phyloP scores from a whole-genome alignment of 2,113 vertebrate genomes.

The Struthidea cinerea region DNA sequence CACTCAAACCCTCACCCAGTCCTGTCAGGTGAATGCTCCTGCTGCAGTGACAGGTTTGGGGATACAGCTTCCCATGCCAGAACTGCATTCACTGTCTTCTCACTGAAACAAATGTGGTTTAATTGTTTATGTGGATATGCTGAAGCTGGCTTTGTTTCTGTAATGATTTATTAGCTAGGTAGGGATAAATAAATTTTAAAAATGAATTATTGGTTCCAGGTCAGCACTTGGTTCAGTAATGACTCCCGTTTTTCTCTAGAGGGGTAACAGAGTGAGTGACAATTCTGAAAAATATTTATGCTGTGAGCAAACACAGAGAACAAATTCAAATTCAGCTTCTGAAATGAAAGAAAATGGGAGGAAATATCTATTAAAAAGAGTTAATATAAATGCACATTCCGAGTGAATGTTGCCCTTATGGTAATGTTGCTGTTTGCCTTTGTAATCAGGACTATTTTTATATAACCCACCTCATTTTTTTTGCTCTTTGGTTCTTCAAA shows the following conservation, averaged over 20 bases:
- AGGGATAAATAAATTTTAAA: background rate
- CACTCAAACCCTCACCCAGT: background rate
- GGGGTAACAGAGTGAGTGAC: background rate
- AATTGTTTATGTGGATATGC: background rate
- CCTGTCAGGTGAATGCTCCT: background rate
- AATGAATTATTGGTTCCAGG: background rate
- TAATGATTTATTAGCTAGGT: background rate
- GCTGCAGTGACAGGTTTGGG: background rate
- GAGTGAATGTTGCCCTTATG: background rate
- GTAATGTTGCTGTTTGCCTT: slow-evolving; percentile 20
- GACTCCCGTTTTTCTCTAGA: background rate
- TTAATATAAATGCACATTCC: background rate
- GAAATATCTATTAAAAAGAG: background rate
- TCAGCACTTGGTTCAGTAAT: background rate
- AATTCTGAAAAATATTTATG: background rate
- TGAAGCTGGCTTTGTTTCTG: background rate
- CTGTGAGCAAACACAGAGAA: background rate
- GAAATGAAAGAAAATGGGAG: background rate
- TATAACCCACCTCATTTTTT: background rate
- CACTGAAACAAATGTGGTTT: background rate
- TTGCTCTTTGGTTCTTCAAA: background rate
- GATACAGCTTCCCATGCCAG: background rate
- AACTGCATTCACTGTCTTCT: background rate
- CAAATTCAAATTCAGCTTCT: background rate
- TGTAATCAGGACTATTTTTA: slow-evolving; percentile 29